A percentile compares a stretch with the other conserved stretches of the same genome.
Conservation (phyloP, 1,140 invertebrate species). For the Ostrea edulis region DNA sequence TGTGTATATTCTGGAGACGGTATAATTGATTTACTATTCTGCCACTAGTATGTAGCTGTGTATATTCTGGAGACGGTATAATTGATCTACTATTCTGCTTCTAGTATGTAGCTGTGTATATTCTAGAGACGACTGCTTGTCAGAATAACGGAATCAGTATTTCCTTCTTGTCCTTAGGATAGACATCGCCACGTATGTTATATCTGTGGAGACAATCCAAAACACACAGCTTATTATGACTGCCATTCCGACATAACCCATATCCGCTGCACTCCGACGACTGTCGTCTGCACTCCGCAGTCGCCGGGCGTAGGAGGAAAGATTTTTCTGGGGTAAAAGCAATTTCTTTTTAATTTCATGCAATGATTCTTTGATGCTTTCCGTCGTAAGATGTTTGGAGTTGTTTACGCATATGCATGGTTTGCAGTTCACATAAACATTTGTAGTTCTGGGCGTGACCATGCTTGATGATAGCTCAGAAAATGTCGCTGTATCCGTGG, state of each 20-base stretch:
- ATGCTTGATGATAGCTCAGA: too few species aligned
- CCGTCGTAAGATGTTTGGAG: neutral
- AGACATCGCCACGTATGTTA: neutral
- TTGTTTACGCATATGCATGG: neutral
- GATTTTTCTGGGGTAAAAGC: neutral
- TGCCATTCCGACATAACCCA: neutral
- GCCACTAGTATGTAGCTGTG: too few species aligned
- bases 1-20: too few species aligned
- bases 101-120: too few species aligned
- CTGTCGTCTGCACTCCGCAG: neutral
- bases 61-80: too few species aligned
- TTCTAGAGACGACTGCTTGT: too few species aligned
- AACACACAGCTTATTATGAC: neutral
- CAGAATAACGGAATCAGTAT: too few species aligned
- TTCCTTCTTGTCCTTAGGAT: neutral
- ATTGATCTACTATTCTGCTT: too few species aligned
- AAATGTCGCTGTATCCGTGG: too few species aligned
- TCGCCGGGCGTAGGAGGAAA: neutral
- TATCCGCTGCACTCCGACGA: neutral
- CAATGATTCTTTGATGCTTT: neutral
- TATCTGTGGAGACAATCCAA: neutral
- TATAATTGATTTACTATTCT: too few species aligned
- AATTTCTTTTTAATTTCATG: neutral
- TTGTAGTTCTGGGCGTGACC: neutral
- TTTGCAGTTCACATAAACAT: neutral